phyloP scores from a whole-genome alignment of 1,140 invertebrate species.

The Pemphigus obesinymphae region DNA sequence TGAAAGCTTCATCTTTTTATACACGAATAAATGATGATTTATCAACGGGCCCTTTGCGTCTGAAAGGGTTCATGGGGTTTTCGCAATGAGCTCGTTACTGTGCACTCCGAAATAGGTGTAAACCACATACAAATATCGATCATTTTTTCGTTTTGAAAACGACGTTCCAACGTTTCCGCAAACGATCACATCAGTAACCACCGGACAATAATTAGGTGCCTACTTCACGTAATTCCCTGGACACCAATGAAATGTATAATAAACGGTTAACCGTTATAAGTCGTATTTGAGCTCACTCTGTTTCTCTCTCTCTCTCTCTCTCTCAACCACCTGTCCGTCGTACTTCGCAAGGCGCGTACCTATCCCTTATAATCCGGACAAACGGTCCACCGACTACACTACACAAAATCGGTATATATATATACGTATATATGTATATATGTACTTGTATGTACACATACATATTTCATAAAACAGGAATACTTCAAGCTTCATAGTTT shows the following conservation, averaged over 20 bases:
- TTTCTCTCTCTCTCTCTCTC: neutral
- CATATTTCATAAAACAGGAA: neutral
- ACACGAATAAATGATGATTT: conserved; percentile 2
- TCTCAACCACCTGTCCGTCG: neutral
- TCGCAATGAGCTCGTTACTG: neutral
- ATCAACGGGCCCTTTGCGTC: neutral
- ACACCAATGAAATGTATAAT: neutral
- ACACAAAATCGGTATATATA: neutral
- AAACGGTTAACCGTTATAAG: neutral
- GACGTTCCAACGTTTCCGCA: neutral
- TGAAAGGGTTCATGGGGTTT: neutral
- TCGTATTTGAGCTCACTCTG: neutral
- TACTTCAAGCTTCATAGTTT: neutral
- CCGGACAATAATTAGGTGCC: neutral
- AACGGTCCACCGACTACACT: neutral
- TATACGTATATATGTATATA: neutral
- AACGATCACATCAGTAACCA: neutral
- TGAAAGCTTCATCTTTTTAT: conserved; percentile 13
- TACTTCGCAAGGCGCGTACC: neutral
- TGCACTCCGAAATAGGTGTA: neutral
- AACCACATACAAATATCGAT: neutral
- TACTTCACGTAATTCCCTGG: neutral
- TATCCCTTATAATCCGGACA: conserved; percentile 20
- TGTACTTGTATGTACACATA: no score
- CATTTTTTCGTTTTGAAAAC: neutral